These are phyloP conservation scores for Hormiphora californensis DNA, from an alignment of 37 sponge, comb jelly and placozoan genomes.

Conservation along the genomic window DNA sequence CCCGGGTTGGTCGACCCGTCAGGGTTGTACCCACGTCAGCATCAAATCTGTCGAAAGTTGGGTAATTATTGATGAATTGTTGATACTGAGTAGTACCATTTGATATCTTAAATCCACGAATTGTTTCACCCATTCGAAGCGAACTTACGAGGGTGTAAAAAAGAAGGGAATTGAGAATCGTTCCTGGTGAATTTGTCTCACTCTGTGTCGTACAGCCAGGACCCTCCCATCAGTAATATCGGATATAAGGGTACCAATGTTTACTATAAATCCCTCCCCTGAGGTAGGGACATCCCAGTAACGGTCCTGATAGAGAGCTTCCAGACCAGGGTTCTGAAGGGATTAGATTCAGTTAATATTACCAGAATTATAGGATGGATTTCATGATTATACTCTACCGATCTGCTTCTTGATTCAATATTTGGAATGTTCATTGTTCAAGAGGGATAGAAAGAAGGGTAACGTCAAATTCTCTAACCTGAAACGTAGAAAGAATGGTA, in stretches of 20 bases:
- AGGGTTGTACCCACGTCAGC: not conserved
- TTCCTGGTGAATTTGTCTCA: not conserved
- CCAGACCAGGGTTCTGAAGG: too few relatives aligned
- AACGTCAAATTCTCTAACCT: too few relatives aligned
- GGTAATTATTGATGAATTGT: not conserved
- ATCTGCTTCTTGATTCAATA: too few relatives aligned
- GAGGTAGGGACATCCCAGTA: conserved; percentile 24
- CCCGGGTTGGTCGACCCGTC: not conserved
- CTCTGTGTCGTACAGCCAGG: conserved; percentile 27
- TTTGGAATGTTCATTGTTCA: too few relatives aligned
- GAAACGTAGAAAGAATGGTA: conserved; percentile 4
- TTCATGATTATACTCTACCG: too few relatives aligned
- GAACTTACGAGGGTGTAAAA: conserved; percentile 25
- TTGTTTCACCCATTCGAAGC: not conserved
- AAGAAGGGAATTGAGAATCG: conserved; percentile 41
- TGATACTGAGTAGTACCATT: not conserved
- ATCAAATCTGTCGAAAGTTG: conserved; percentile 9
- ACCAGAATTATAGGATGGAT: too few relatives aligned
- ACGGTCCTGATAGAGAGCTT: not conserved
- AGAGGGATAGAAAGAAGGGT: too few relatives aligned
- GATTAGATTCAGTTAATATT: too few relatives aligned
- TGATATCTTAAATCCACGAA: not conserved
- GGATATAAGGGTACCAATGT: conserved; percentile 21
- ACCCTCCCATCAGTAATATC: conserved; percentile 14
- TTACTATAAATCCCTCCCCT: conserved; percentile 6